Percentiles rank a stretch among this genome's conserved stretches.
phyloP scores from a whole-genome alignment of 2,888 invertebrate species.

The Ormyrus labotus region DNA sequence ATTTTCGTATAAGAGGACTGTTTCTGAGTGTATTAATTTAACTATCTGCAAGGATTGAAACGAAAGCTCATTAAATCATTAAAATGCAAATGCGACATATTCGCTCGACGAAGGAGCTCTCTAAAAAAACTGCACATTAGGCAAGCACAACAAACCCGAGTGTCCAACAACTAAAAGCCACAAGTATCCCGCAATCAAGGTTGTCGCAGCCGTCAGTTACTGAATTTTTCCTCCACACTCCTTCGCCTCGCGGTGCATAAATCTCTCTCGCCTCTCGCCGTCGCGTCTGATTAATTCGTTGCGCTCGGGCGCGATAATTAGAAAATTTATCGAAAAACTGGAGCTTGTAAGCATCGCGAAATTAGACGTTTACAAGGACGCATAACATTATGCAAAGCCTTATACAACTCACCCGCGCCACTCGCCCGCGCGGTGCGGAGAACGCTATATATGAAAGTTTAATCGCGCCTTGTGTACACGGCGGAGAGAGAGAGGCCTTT shows the following conservation, averaged over 20 bases:
- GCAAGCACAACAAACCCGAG: no score
- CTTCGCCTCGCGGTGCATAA: not conserved
- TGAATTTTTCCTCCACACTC: no score
- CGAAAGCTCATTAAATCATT: no score
- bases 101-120: no score
- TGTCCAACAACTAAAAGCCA: no score
- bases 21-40: no score
- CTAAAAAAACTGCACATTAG: no score
- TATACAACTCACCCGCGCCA: not conserved
- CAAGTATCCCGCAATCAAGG: no score
- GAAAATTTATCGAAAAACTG: constrained; percentile 24
- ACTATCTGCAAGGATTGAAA: no score
- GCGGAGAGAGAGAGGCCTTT: not conserved
- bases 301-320: constrained; percentile 17
- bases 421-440: not conserved
- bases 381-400: constrained; percentile 31
- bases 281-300: constrained; percentile 19
- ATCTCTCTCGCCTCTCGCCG: not conserved
- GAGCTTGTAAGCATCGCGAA: constrained; percentile 24
- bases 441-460: constrained; percentile 37
- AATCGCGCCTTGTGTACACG: constrained; percentile 34
- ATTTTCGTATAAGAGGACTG: no score
- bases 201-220: no score
- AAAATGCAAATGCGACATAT: no score
- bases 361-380: constrained; percentile 37